Evolutionary conservation across 2,113 vertebrate species (phyloP).

Genomic region (Atlantisia rogersi): DNA sequence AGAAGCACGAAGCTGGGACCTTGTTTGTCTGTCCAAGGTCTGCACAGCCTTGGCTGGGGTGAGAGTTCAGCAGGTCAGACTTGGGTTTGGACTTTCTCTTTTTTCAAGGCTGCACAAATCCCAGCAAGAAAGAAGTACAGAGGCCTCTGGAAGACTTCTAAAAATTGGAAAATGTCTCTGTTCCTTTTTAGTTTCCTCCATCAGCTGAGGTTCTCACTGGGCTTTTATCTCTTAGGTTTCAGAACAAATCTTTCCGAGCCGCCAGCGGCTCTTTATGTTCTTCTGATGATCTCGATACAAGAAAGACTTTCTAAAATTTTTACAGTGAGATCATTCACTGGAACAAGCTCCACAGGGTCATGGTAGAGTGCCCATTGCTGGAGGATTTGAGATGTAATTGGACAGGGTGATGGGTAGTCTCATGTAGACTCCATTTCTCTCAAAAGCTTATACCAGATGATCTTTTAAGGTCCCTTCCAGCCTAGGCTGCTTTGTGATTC

Average conservation of each 20-base stretch:
- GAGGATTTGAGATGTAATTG: neutral
- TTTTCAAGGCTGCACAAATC: neutral
- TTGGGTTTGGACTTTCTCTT: neutral
- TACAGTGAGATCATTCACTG: neutral
- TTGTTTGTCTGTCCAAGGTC: neutral
- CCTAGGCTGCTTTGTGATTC: neutral
- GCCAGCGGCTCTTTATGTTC: neutral
- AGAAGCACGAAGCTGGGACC: rapidly evolving
- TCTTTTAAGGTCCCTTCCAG: neutral
- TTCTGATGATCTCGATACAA: neutral
- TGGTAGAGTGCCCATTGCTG: rapidly evolving
- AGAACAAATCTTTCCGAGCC: neutral
- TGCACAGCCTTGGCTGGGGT: neutral
- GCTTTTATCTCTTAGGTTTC: neutral
- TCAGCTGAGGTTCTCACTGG: neutral
- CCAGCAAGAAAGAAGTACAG: neutral
- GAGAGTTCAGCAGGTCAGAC: neutral
- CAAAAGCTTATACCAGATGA: neutral
- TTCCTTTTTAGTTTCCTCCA: neutral
- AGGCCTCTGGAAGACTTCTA: neutral
- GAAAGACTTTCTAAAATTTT: neutral
- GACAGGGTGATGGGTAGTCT: neutral
- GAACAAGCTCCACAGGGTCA: neutral
- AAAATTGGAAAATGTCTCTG: neutral
- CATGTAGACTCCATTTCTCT: neutral